Evolutionary conservation across 1,140 invertebrate genomes (phyloP), one percentile per base, ranked within the genome.

Genomic region (Ceratina australensis): DNA sequence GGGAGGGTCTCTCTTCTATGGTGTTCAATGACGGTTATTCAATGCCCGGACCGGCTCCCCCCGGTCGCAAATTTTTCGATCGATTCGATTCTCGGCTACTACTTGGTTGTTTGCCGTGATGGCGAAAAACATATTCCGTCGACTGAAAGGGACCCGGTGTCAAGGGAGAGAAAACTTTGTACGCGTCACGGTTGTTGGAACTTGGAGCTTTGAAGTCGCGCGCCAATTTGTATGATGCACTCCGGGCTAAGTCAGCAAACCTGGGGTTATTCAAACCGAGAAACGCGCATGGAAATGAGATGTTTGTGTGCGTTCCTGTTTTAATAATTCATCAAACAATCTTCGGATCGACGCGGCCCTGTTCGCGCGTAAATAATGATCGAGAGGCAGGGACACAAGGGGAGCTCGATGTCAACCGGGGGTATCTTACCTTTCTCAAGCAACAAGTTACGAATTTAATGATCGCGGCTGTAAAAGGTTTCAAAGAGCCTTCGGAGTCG

Each of bases 391-490:
- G 42, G n/a, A 3, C 49, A 57, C 54, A 56, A 15, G 61, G 26
- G 16, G n/a, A 26, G 15, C 50, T 52, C 28, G 28, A 33, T 2
- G 50, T 52, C 47, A 56, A 28, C 22, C n/a, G n/a, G n/a, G 50
- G 1, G 7, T 33, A 7, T 33, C 33, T 42, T 10, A 10, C 60
- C 24, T 4, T n/a, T 49, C 28, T 13, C 33, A 10, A 68, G 73
- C 54, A 59, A 68, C 64, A 75, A 75, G 73, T 75, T 42, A 67
- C 50, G 26, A 73, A 54, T 75, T 68, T 75, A 75, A 75, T 75
- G 73, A 75, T 75, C 73, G 3, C 73, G 47, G n/a, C 16, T 60
- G 61, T 68, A 18, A 68, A 75, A 75, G 64, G 33, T 66, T 10
- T 66, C 52, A 47, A 56, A 74, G 50, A 24, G 24, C 47, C n/a